Conservation (phyloP, 2,113 vertebrate species). For the Epinephelus lanceolatus region DNA sequence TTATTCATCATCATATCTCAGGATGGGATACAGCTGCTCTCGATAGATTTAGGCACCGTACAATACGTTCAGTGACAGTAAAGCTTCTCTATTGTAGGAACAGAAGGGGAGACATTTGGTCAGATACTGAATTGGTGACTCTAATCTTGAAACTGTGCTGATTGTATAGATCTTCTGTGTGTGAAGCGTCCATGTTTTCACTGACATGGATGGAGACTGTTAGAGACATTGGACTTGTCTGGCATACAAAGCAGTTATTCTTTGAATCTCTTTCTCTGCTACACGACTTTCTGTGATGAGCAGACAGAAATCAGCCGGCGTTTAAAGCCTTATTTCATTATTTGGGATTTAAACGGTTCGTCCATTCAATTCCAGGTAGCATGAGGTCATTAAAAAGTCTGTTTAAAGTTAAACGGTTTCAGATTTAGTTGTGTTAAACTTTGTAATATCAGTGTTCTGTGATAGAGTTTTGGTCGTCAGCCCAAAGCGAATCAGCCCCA, state of each 20-base stretch:
- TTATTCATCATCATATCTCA: too few relatives aligned
- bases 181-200: too few relatives aligned
- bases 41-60: too few relatives aligned
- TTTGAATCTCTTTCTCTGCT: conserved; percentile 6
- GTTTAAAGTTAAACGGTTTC: conserved; percentile 17
- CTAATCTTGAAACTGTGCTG: too few relatives aligned
- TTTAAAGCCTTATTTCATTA: conserved; percentile 17
- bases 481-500: conserved; percentile 30
- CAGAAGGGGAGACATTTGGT: too few relatives aligned
- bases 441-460: conserved; percentile 8
- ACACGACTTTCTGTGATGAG: background rate
- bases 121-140: too few relatives aligned
- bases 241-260: background rate
- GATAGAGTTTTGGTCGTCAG: conserved; percentile 39
- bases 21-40: too few relatives aligned
- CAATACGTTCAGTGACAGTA: too few relatives aligned
- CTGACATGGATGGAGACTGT: too few relatives aligned
- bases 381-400: conserved; percentile 29
- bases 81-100: too few relatives aligned
- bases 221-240: too few relatives aligned
- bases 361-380: conserved; percentile 18
- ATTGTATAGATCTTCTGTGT: too few relatives aligned
- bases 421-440: background rate
- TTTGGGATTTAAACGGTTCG: background rate
- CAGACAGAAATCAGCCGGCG: background rate